phyloP scores from a whole-genome alignment of 2,797 vertebrate genomes.

The Lemur catta region DNA sequence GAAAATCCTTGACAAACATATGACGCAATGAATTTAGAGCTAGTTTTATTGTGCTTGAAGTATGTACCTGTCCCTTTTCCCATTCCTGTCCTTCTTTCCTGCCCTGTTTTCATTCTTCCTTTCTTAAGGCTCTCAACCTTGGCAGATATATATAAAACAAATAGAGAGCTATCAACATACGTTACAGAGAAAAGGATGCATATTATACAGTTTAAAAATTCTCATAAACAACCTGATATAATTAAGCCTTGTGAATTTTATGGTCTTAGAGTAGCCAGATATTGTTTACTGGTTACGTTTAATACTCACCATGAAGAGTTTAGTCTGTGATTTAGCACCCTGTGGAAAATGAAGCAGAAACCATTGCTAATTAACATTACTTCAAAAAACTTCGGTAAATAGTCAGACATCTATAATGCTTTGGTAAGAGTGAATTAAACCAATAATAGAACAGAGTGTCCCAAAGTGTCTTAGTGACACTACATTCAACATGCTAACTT shows the following conservation, averaged over 20 bases:
- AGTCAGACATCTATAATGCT: neutral
- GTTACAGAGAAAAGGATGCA: neutral
- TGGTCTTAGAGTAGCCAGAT: slow-evolving; percentile 68
- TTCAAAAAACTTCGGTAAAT: slow-evolving; percentile 59
- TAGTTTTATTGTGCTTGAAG: neutral
- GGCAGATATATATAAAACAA: neutral
- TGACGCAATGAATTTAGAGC: neutral
- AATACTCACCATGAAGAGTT: slow-evolving; percentile 67
- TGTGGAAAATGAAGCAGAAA: slow-evolving; percentile 78
- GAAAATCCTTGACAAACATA: neutral
- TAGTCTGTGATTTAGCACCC: slow-evolving; percentile 72
- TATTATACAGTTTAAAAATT: slow-evolving; percentile 35
- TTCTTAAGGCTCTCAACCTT: neutral
- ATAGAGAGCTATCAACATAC: neutral
- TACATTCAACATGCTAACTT: neutral
- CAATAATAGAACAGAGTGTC: neutral
- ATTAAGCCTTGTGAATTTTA: slow-evolving; percentile 71
- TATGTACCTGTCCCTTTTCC: neutral
- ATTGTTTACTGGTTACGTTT: slow-evolving; percentile 80
- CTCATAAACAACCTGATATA: slow-evolving; percentile 58
- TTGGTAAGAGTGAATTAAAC: slow-evolving; percentile 72
- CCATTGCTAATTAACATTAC: slow-evolving; percentile 68
- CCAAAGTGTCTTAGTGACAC: rapidly evolving
- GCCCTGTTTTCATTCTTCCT: neutral
- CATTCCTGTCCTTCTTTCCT: neutral